These are phyloP conservation scores for Diorhabda carinulata DNA, from an alignment of 1,140 invertebrate genomes.

Conservation along the genomic window DNA sequence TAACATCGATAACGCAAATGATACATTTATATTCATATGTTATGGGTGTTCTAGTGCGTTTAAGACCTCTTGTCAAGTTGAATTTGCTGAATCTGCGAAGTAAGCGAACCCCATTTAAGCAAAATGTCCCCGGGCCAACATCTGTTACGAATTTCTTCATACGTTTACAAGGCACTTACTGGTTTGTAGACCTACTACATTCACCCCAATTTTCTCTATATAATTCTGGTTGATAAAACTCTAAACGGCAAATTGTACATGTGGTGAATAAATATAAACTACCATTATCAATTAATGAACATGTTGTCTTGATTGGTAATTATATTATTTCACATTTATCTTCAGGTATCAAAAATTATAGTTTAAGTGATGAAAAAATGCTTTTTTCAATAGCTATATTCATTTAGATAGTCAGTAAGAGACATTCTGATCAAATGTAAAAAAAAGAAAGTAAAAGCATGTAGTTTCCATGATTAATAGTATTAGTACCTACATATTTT, in stretches of 20 bases:
- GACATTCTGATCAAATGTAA: no score
- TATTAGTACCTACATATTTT: no score
- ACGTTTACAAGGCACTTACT: constrained; percentile 8
- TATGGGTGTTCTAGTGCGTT: constrained; percentile 9
- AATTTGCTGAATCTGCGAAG: constrained; percentile 9
- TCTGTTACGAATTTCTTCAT: constrained; percentile 10
- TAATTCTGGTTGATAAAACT: neutral
- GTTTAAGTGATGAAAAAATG: no score
- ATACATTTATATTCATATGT: constrained; percentile 13
- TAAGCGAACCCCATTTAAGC: constrained; percentile 9
- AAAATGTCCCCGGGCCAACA: constrained; percentile 13
- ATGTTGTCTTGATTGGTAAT: no score
- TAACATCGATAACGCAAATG: neutral
- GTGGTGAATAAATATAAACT: neutral
- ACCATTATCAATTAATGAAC: neutral
- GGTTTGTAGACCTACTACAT: neutral
- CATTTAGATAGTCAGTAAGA: no score
- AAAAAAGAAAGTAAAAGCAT: no score
- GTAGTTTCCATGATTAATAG: no score
- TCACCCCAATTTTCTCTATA: neutral
- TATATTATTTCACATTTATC: no score
- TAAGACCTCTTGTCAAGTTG: constrained; percentile 6
- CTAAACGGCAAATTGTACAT: no score
- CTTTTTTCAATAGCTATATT: no score
- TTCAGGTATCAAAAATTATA: no score